Conservation (phyloP, 2,888 invertebrate species). For the Melieria omissa region DNA sequence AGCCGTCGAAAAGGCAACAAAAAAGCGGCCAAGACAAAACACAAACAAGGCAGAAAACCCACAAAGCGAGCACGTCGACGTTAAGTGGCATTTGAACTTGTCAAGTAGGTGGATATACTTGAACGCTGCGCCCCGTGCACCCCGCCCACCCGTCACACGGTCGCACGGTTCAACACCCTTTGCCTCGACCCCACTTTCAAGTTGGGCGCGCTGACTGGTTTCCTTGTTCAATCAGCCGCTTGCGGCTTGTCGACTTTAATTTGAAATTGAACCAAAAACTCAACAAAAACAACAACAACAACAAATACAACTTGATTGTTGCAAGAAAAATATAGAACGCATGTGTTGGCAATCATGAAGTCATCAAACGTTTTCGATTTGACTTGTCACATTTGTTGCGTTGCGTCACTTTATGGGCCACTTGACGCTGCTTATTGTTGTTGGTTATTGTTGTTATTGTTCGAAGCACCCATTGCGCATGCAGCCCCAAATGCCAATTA, state of each 20-base stretch:
- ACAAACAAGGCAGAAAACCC: neutral
- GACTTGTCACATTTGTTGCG: neutral
- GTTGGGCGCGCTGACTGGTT: neutral
- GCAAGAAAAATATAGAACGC: neutral
- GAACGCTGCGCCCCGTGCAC: constrained; percentile 6
- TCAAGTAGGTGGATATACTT: constrained; percentile 25
- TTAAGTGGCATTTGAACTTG: constrained; percentile 34
- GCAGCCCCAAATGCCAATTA: constrained; percentile 27
- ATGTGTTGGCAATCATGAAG: neutral
- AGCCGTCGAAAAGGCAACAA: constrained; percentile 3
- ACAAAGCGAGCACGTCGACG: constrained; percentile 12
- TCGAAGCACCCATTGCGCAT: too few species aligned
- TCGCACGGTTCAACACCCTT: neutral
- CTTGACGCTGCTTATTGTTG: neutral
- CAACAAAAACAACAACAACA: neutral
- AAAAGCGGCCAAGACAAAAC: neutral
- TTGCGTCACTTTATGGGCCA: neutral
- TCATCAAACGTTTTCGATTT: constrained; percentile 12
- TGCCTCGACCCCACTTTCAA: neutral
- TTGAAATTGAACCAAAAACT: constrained; percentile 22
- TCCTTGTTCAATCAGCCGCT: neutral
- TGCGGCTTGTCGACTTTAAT: constrained; percentile 18
- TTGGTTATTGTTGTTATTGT: neutral
- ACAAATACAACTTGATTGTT: neutral
- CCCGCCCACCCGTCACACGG: too few species aligned